Evolutionary conservation across 1,140 invertebrate genomes (phyloP).

Genomic region (Archivesica marissinica): DNA sequence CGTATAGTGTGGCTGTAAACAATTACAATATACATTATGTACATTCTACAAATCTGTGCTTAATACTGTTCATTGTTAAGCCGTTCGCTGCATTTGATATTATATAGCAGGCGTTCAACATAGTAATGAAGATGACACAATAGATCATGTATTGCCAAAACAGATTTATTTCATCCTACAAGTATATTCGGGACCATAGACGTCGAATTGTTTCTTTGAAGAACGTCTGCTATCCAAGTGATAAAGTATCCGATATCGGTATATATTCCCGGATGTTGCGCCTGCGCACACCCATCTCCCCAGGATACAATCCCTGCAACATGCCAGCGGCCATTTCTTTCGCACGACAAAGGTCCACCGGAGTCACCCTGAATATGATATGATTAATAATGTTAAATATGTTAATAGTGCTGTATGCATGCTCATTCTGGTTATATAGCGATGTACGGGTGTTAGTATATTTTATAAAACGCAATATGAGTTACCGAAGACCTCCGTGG

Average conservation of each 20-base stretch:
- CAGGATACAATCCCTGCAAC: slow-evolving; percentile 90
- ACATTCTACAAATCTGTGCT: too few species aligned
- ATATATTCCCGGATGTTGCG: slow-evolving; percentile 64
- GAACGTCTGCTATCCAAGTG: slow-evolving; percentile 63
- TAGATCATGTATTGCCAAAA: too few species aligned
- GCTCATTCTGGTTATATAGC: too few species aligned
- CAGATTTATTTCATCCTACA: slow-evolving; percentile 32
- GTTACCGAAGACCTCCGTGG: too few species aligned
- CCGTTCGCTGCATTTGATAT: too few species aligned
- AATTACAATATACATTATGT: too few species aligned
- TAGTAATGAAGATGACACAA: too few species aligned
- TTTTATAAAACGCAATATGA: neutral
- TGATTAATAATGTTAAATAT: neutral
- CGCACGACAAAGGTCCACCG: slow-evolving; percentile 88
- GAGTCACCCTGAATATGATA: slow-evolving; percentile 87
- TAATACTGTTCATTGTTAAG: too few species aligned
- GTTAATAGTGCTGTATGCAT: too few species aligned
- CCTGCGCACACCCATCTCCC: slow-evolving; percentile 93
- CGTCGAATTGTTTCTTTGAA: slow-evolving; percentile 23
- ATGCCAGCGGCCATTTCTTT: slow-evolving; percentile 84
- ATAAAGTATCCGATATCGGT: slow-evolving; percentile 61
- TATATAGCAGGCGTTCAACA: too few species aligned
- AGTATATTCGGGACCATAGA: neutral
- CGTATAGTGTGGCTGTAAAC: too few species aligned
- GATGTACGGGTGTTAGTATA: too few species aligned